Conservation (phyloP, 2,797 vertebrate genomes). For the Premnoplex brunnescens region DNA sequence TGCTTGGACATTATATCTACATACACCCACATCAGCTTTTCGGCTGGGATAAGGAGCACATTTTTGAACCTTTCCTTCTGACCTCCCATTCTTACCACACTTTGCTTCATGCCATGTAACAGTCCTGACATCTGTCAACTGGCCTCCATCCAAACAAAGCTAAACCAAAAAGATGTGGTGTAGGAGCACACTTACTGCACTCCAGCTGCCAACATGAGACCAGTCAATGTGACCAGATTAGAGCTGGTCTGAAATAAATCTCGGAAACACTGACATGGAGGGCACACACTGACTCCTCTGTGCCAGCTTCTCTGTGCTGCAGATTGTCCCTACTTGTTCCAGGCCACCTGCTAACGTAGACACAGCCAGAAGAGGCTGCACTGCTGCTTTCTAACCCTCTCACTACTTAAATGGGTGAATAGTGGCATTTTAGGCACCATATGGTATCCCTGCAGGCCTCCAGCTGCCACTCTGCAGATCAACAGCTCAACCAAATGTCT, state of each 20-base stretch:
- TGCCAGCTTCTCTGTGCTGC: neutral
- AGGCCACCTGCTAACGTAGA: conserved; percentile 15
- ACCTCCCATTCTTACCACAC: neutral
- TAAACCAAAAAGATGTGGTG: neutral
- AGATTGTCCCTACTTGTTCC: neutral
- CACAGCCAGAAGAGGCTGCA: neutral
- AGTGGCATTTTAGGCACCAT: conserved; percentile 52
- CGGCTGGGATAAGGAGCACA: neutral
- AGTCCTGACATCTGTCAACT: neutral
- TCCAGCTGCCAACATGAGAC: neutral
- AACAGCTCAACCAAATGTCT: conserved; percentile 57
- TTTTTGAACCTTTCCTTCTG: neutral
- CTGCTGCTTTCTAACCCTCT: conserved; percentile 1
- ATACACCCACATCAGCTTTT: neutral
- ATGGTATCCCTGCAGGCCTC: conserved; percentile 52
- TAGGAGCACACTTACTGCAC: neutral
- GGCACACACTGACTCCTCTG: neutral
- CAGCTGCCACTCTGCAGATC: conserved; percentile 50
- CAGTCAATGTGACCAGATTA: neutral
- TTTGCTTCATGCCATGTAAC: neutral
- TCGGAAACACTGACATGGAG: neutral
- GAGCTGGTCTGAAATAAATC: neutral
- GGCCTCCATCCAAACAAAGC: neutral
- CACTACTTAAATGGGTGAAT: conserved; percentile 30
- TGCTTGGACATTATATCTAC: neutral